These are phyloP conservation scores for Crotalus helleri DNA, from an alignment of 2,113 vertebrate genomes.

Conservation along the genomic window DNA sequence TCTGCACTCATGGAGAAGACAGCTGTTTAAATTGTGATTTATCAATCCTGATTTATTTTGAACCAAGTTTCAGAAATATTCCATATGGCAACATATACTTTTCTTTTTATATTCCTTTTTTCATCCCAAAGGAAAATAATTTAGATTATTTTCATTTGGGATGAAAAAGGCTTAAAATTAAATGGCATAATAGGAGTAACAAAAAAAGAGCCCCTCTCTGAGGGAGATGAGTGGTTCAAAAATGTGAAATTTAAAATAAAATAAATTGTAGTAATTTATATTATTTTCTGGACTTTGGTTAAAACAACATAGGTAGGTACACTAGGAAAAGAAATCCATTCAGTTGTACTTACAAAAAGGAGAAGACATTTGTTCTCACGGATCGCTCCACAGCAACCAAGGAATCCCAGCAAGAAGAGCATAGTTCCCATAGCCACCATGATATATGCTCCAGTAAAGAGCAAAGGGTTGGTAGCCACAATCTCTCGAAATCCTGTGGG, in stretches of 20 bases:
- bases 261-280: background rate
- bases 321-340: background rate
- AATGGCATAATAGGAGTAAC: background rate
- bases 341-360: constrained; percentile 81
- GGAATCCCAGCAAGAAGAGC: constrained; percentile 91
- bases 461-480: constrained; percentile 84
- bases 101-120: background rate
- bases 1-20: background rate
- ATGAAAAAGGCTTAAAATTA: background rate
- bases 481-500: constrained; percentile 91
- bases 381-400: constrained; percentile 91
- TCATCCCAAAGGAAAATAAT: background rate
- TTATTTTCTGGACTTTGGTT: background rate
- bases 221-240: background rate
- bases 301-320: background rate
- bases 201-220: background rate
- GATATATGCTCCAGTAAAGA: constrained; percentile 86
- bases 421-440: constrained; percentile 87
- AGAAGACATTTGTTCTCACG: constrained; percentile 91
- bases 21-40: background rate
- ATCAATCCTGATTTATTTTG: background rate
- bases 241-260: background rate
- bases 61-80: background rate
- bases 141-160: background rate
- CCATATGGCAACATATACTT: background rate